Conservation (phyloP, 2,797 vertebrate genomes). For the Bucorvus abyssinicus region DNA sequence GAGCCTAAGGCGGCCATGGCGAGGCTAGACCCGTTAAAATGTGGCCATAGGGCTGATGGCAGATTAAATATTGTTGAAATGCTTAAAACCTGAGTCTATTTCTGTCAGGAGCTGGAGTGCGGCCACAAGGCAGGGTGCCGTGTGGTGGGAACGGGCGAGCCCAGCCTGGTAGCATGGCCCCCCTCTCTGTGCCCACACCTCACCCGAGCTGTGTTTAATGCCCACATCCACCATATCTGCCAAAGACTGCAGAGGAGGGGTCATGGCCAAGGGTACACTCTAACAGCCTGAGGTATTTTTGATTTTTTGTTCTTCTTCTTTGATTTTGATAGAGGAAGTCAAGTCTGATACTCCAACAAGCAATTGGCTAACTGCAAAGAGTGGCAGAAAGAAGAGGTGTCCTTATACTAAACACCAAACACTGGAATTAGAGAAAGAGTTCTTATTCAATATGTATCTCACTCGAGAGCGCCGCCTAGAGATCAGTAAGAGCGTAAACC, state of each 20-base stretch:
- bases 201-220: constrained; percentile 46
- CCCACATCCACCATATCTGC: constrained; percentile 60
- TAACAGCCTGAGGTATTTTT: constrained; percentile 68
- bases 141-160: constrained; percentile 16
- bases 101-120: neutral
- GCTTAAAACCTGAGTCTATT: constrained; percentile 28
- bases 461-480: constrained; percentile 99
- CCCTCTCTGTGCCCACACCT: constrained; percentile 18
- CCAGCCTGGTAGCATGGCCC: constrained; percentile 29
- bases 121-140: neutral
- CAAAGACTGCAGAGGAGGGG: constrained; percentile 71
- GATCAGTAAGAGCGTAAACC: constrained; percentile 99
- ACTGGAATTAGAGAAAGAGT: constrained; percentile 99
- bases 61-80: constrained; percentile 50
- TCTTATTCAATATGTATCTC: constrained; percentile 99
- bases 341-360: constrained; percentile 90
- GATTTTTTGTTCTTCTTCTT: constrained; percentile 70
- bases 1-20: neutral
- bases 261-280: constrained; percentile 81
- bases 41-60: constrained; percentile 3
- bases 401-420: constrained; percentile 99
- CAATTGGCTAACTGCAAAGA: constrained; percentile 99
- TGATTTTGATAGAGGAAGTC: constrained; percentile 88
- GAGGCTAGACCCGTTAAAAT: constrained; percentile 19
- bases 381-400: constrained; percentile 98